phyloP scores from a whole-genome alignment of 2,888 invertebrate species.

The Cloeon dipterum region DNA sequence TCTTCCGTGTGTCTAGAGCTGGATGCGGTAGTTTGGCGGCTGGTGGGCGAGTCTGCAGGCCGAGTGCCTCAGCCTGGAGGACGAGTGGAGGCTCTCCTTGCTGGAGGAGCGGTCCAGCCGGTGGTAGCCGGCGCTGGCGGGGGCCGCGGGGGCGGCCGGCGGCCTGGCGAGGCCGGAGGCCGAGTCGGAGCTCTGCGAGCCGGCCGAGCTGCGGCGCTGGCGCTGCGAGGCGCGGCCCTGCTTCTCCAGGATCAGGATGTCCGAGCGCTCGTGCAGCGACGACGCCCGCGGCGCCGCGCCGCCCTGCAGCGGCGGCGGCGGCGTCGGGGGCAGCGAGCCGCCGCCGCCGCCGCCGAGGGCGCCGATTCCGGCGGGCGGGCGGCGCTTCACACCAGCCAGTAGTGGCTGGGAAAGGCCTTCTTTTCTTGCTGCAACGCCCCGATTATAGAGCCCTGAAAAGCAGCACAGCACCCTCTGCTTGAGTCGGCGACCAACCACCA shows the following conservation, averaged over 20 bases:
- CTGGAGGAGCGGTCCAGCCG: not conserved
- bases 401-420: conserved; percentile 52
- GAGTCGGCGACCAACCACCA: no score
- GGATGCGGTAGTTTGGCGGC: no score
- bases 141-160: not conserved
- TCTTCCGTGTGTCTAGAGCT: no score
- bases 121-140: not conserved
- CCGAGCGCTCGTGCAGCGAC: not conserved
- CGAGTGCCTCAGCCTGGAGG: no score
- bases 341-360: not conserved
- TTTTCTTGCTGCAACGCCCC: conserved; percentile 50
- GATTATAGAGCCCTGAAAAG: conserved; percentile 62
- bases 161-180: not conserved
- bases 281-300: not conserved
- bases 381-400: conserved; percentile 34
- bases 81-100: no score
- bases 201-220: not conserved
- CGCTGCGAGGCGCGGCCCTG: not conserved
- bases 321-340: not conserved
- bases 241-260: not conserved
- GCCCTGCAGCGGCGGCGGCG: no score
- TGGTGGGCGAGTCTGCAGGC: no score
- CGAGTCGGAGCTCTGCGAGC: not conserved
- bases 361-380: not conserved
- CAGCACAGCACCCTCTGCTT: conserved; percentile 69